phyloP scores from a whole-genome alignment of 2,888 invertebrate species.

The Pimpla rufipes region DNA sequence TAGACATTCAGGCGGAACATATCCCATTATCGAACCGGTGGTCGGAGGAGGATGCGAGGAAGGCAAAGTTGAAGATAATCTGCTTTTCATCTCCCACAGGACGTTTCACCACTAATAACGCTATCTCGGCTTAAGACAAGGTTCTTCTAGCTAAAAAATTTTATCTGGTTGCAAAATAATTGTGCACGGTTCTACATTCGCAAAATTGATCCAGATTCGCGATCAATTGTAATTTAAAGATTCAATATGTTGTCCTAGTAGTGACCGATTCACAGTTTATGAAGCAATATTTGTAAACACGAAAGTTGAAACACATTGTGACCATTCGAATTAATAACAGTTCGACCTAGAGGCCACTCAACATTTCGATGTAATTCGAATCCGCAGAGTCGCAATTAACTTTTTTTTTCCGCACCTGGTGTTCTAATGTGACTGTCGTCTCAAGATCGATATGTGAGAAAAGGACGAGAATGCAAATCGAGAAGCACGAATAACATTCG shows the following conservation, averaged over 20 bases:
- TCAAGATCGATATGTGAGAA: background rate
- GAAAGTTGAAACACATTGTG: no score
- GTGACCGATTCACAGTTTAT: background rate
- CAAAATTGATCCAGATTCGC: background rate
- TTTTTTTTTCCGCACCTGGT: background rate
- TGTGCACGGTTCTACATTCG: background rate
- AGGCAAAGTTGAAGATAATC: constrained; percentile 5
- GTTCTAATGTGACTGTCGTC: constrained; percentile 14
- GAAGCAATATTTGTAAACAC: background rate
- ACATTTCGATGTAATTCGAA: background rate
- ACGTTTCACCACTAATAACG: constrained; percentile 17
- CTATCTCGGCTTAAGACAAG: background rate
- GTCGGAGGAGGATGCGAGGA: background rate
- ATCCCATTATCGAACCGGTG: constrained; percentile 27
- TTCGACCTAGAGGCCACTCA: no score
- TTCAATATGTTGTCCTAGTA: background rate
- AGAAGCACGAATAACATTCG: constrained; percentile 5
- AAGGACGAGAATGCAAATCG: constrained; percentile 28
- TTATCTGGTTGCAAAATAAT: background rate
- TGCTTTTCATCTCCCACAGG: no score
- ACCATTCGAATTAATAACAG: no score
- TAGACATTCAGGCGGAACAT: constrained; percentile 28
- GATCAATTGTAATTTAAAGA: background rate
- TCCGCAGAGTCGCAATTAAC: background rate
- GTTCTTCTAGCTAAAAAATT: background rate